These are phyloP conservation scores for Alligator mississippiensis DNA, from an alignment of 2,113 vertebrate genomes.

Conservation along the genomic window DNA sequence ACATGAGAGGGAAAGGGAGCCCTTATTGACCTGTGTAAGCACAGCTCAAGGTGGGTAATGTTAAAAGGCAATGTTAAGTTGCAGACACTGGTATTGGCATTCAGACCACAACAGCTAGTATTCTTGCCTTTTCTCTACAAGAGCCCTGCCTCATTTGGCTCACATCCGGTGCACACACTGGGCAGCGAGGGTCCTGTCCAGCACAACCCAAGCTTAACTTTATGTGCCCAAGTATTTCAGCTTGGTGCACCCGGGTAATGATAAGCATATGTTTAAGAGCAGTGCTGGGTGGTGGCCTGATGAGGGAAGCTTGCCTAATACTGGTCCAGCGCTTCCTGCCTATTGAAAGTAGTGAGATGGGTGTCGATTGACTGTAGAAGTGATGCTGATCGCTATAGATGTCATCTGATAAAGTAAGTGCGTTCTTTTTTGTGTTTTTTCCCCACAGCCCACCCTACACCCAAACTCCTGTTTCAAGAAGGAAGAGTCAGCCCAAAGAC, in stretches of 20 bases:
- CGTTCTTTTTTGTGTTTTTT: neutral
- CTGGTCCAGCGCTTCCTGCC: neutral
- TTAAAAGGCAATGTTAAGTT: neutral
- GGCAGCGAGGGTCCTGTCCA: neutral
- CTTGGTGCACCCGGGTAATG: neutral
- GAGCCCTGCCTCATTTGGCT: neutral
- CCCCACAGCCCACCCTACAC: conserved; percentile 70
- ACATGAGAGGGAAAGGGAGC: neutral
- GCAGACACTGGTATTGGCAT: neutral
- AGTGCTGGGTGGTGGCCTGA: neutral
- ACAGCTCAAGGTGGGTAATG: rapidly evolving
- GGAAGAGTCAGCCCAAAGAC: conserved; percentile 74
- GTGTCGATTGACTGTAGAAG: neutral
- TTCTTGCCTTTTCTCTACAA: neutral
- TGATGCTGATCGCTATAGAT: neutral
- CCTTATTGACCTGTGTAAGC: rapidly evolving
- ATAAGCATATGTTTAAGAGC: neutral
- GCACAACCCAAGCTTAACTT: neutral
- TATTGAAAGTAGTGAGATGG: neutral
- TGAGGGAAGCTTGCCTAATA: neutral
- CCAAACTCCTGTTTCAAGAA: conserved; percentile 73
- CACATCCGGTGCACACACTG: neutral
- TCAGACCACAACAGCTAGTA: no score
- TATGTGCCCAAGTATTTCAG: neutral
- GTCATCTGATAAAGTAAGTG: neutral